phyloP scores from a whole-genome alignment of 2,797 vertebrate species.

The Smutsia temminckii region DNA sequence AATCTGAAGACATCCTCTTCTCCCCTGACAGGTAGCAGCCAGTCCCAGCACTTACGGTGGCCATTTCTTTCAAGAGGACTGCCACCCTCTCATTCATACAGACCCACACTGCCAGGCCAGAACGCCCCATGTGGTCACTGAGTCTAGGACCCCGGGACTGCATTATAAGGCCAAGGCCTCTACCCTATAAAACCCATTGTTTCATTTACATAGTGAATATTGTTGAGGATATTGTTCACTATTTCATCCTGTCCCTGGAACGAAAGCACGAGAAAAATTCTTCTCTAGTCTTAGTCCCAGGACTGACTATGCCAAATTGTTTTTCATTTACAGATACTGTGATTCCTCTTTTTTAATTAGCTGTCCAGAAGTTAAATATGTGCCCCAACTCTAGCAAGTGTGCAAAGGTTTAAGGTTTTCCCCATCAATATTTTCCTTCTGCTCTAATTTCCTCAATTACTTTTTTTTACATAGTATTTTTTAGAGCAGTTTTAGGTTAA shows the following conservation, averaged over 20 bases:
- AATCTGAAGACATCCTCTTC: background rate
- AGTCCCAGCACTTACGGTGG: background rate
- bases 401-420: background rate
- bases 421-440: conserved; percentile 4
- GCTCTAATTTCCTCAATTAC: background rate
- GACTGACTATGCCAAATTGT: background rate
- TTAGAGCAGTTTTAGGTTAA: background rate
- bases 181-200: background rate
- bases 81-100: background rate
- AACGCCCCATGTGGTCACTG: too few relatives aligned
- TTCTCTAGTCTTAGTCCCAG: background rate
- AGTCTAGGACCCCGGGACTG: background rate
- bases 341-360: background rate
- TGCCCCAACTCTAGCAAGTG: background rate
- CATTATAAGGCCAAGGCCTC: background rate
- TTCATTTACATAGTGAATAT: background rate
- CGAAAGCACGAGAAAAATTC: background rate
- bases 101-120: background rate
- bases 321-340: background rate
- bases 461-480: background rate
- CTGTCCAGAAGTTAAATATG: background rate
- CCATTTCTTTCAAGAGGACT: background rate
- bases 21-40: background rate
- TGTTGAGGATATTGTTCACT: background rate
- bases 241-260: background rate